These are phyloP conservation scores for Bolinopsis microptera DNA, from an alignment of 37 sponge, comb jelly and placozoan genomes.

Conservation along the genomic window DNA sequence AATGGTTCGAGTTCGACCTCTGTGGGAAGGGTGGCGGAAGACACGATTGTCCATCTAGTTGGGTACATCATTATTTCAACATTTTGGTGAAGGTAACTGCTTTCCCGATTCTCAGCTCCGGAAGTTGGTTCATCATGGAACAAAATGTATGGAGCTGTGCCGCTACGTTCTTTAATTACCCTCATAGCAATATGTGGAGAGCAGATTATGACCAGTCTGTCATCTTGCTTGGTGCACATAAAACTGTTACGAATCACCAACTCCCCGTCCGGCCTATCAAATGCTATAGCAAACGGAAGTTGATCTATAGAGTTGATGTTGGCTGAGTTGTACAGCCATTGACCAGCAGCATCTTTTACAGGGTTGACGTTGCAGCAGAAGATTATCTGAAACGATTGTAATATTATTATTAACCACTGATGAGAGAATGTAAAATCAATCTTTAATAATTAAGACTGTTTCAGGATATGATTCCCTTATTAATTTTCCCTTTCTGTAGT, in stretches of 20 bases:
- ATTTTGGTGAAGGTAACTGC: neutral
- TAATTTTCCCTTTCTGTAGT: too few species aligned
- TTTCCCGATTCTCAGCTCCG: constrained; percentile 10
- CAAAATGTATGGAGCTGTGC: constrained; percentile 16
- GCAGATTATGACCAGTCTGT: neutral
- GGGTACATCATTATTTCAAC: constrained; percentile 5
- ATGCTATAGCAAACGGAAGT: constrained; percentile 32
- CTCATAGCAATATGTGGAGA: constrained; percentile 8
- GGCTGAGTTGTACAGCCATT: constrained; percentile 51
- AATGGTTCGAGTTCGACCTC: constrained; percentile 16
- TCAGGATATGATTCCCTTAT: too few species aligned
- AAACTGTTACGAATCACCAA: constrained; percentile 54
- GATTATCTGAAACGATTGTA: constrained; percentile 12
- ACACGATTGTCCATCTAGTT: constrained; percentile 48
- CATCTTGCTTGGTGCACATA: neutral
- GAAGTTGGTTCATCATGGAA: constrained; percentile 56
- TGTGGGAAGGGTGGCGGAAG: constrained; percentile 53
- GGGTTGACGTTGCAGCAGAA: constrained; percentile 55
- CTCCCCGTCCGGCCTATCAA: neutral
- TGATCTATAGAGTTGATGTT: neutral
- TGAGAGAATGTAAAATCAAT: too few species aligned
- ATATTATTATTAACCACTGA: too few species aligned
- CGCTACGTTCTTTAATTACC: neutral
- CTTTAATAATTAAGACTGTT: too few species aligned
- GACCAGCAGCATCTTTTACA: constrained; percentile 44